phyloP scores from a whole-genome alignment of 2,113 vertebrate species.

The Heptranchias perlo region DNA sequence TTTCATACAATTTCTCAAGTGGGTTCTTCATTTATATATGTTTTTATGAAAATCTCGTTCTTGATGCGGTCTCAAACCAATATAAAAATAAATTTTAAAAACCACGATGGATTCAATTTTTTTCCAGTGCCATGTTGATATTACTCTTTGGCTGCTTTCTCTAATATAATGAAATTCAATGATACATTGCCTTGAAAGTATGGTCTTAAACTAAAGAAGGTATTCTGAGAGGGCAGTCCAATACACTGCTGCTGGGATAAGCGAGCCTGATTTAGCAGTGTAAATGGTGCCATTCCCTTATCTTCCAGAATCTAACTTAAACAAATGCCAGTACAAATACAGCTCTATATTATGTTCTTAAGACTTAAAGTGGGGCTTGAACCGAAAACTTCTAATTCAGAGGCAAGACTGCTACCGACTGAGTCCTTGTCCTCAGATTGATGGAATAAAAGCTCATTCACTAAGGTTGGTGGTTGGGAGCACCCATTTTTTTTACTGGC shows the following conservation, averaged over 20 bases:
- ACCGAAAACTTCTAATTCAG: not conserved
- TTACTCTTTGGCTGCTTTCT: not conserved
- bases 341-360: not conserved
- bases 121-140: slow-evolving; percentile 14
- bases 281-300: not conserved
- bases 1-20: slow-evolving; percentile 17
- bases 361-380: not conserved
- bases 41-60: slow-evolving; percentile 27
- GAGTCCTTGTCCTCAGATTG: not conserved
- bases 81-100: slow-evolving; percentile 27
- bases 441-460: not conserved
- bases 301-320: not conserved
- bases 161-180: slow-evolving; percentile 22
- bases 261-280: not conserved
- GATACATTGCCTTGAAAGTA: not conserved
- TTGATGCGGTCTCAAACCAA: slow-evolving; percentile 15
- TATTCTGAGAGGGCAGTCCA: not conserved
- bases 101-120: not conserved
- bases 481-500: not conserved
- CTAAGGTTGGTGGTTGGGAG: not conserved
- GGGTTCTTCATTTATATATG: slow-evolving; percentile 3
- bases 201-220: not conserved
- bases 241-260: too few relatives aligned
- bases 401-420: not conserved
- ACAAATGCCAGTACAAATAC: not conserved